A percentile compares a stretch with the other conserved stretches of the same genome.
phyloP scores from a whole-genome alignment of 1,140 invertebrate species.

The Atta texana region DNA sequence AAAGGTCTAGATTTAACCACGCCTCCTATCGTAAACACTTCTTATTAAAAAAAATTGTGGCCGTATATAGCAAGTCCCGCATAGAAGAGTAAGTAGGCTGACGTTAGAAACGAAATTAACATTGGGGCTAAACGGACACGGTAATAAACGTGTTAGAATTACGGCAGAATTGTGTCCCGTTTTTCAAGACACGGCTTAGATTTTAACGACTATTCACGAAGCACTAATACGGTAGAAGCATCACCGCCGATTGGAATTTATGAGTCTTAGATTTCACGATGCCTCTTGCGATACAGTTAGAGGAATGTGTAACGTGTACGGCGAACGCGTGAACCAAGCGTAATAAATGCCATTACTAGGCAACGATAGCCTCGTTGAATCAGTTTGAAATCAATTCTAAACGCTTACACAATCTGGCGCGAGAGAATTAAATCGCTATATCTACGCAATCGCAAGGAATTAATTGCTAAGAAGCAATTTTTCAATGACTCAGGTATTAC shows the following conservation, averaged over 20 bases:
- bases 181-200: constrained; percentile 63
- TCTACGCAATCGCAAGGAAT: constrained; percentile 22
- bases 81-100: constrained; percentile 44
- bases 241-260: constrained; percentile 70
- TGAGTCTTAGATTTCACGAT: constrained; percentile 54
- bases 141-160: constrained; percentile 74
- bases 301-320: constrained; percentile 50
- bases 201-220: constrained; percentile 63
- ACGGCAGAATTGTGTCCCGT: constrained; percentile 67
- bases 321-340: constrained; percentile 20
- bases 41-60: constrained; percentile 46
- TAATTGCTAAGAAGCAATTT: not conserved
- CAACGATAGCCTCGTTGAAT: constrained; percentile 15
- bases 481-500: not conserved
- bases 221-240: constrained; percentile 50
- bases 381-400: constrained; percentile 26
- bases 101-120: constrained; percentile 57
- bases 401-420: not conserved
- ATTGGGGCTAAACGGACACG: constrained; percentile 18
- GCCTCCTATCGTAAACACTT: constrained; percentile 8
- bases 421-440: constrained; percentile 15
- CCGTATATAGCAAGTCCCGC: constrained; percentile 35
- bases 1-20: not conserved
- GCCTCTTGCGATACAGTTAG: constrained; percentile 39
- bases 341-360: constrained; percentile 42